Percentiles rank a stretch among this genome's conserved stretches.
Evolutionary conservation across 2,888 invertebrate genomes (phyloP).

Genomic region (Anarsia innoxiella): DNA sequence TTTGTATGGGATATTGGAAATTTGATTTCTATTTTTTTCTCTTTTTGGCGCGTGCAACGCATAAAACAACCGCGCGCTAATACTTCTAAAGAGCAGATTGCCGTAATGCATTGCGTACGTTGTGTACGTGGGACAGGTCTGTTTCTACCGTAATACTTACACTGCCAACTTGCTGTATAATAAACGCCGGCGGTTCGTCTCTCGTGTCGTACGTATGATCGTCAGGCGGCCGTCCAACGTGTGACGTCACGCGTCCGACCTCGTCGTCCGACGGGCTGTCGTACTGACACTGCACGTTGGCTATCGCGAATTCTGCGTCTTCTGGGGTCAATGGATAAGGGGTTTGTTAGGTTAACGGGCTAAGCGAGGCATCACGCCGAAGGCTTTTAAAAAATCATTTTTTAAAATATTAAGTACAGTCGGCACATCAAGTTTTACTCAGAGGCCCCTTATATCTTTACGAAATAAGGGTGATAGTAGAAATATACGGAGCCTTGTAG

Average conservation of each 20-base stretch:
- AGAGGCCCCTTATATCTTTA: too few species aligned
- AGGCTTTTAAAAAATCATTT: too few species aligned
- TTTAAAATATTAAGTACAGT: too few species aligned
- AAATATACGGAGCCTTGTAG: too few species aligned
- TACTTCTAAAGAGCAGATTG: background rate
- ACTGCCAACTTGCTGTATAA: slow-evolving; percentile 51
- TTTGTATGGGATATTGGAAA: background rate
- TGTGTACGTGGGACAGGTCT: too few species aligned
- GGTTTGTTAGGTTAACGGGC: too few species aligned
- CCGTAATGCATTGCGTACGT: too few species aligned
- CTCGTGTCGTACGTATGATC: slow-evolving; percentile 65
- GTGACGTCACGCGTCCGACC: slow-evolving; percentile 17
- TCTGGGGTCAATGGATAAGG: too few species aligned
- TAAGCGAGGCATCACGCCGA: too few species aligned
- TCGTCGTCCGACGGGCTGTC: slow-evolving; percentile 57
- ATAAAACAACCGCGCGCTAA: background rate
- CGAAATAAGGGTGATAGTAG: too few species aligned
- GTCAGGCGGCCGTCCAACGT: slow-evolving; percentile 24
- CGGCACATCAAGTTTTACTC: too few species aligned
- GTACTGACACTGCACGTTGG: slow-evolving; percentile 79
- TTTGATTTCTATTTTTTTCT: background rate
- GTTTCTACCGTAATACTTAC: slow-evolving; percentile 23
- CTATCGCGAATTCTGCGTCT: slow-evolving; percentile 75
- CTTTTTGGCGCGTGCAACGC: background rate
- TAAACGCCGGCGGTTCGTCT: slow-evolving; percentile 67